Percentiles rank a stretch among this genome's conserved stretches.
phyloP scores from a whole-genome alignment of 1,140 invertebrate genomes.

The Vollenhovia emeryi region DNA sequence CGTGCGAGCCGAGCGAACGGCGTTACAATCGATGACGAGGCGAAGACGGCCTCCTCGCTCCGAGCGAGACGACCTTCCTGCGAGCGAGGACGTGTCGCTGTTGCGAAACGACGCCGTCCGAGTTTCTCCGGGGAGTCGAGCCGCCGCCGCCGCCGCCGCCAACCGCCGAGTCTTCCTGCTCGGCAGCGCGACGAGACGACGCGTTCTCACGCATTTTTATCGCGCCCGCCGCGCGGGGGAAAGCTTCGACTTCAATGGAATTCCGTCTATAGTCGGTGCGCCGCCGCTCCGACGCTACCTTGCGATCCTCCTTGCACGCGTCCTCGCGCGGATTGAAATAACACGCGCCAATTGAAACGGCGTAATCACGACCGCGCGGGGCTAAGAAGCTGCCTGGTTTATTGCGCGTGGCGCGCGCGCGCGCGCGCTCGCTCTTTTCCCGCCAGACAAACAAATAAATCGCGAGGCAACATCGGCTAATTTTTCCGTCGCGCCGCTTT shows the following conservation, averaged over 20 bases:
- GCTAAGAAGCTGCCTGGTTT: neutral
- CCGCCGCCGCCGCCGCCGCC: too few species aligned
- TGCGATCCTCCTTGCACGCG: conserved; percentile 23
- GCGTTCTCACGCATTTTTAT: conserved; percentile 72
- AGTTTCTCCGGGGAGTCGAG: too few species aligned
- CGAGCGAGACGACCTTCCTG: conserved; percentile 45
- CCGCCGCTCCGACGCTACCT: conserved; percentile 36
- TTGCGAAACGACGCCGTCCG: conserved; percentile 11
- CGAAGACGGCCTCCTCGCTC: neutral
- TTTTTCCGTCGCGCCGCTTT: neutral
- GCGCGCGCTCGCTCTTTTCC: neutral
- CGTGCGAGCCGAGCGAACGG: neutral
- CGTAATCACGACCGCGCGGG: conserved; percentile 5
- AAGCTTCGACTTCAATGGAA: conserved; percentile 67
- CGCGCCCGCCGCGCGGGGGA: conserved; percentile 44
- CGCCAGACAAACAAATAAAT: neutral
- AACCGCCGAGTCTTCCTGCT: conserved; percentile 54
- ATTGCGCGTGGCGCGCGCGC: neutral
- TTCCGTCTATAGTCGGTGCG: conserved; percentile 59
- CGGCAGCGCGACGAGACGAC: conserved; percentile 25
- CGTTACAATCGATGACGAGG: neutral
- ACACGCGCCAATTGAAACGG: conserved; percentile 31
- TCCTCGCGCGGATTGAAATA: conserved; percentile 26
- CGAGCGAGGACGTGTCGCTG: conserved; percentile 42
- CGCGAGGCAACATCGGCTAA: neutral